phyloP scores from a whole-genome alignment of 2,888 invertebrate species.

The Aporophyla lueneburgensis region DNA sequence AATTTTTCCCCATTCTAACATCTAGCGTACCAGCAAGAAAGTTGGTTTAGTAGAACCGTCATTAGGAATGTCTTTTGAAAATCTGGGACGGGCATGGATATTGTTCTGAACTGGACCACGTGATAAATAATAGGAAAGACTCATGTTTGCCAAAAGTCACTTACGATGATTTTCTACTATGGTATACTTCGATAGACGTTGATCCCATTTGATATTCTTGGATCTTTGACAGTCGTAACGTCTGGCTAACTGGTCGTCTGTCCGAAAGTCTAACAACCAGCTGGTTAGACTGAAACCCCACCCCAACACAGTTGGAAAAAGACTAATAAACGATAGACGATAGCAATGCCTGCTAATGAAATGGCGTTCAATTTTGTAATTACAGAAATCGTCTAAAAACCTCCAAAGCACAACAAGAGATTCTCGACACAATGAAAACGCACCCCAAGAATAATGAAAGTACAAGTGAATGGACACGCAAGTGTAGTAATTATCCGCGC shows the following conservation, averaged over 20 bases:
- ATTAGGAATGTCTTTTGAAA: too few species aligned
- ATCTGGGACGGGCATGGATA: not conserved
- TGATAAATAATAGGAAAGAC: not conserved
- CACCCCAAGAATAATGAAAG: constrained; percentile 84
- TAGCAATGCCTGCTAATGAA: not conserved
- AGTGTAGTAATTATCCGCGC: constrained; percentile 83
- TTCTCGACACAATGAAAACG: constrained; percentile 73
- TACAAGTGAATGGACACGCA: constrained; percentile 89
- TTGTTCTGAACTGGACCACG: not conserved
- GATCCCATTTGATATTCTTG: too few species aligned
- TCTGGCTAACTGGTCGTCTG: too few species aligned
- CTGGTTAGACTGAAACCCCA: too few species aligned
- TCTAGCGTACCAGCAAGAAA: not conserved
- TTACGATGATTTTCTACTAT: not conserved
- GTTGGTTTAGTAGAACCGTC: too few species aligned
- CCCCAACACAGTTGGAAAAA: too few species aligned
- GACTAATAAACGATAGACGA: not conserved
- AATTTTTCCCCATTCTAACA: not conserved
- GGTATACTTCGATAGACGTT: not conserved
- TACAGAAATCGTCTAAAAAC: not conserved
- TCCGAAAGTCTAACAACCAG: too few species aligned
- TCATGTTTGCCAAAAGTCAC: not conserved
- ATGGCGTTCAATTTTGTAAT: not conserved
- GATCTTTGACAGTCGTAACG: too few species aligned
- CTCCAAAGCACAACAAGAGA: not conserved